Evolutionary conservation across 2,797 vertebrate genomes (phyloP), one percentile per base, ranked within the genome.

Genomic region (Tamandua tetradactyla): DNA sequence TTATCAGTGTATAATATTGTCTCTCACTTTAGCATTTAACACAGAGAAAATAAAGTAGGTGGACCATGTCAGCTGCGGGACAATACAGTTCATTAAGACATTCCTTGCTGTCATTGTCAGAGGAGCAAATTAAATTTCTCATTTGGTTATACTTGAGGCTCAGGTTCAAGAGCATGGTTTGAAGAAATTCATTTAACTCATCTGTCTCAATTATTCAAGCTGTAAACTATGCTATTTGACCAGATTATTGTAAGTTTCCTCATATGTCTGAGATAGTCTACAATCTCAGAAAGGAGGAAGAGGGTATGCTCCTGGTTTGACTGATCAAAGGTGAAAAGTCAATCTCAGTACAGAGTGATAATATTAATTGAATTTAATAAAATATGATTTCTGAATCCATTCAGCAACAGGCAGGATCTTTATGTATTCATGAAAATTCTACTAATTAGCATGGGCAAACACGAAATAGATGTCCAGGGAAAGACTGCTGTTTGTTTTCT

Each of bases 291-390:
- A n/a, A n/a, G n/a, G n/a, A n/a, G n/a, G n/a, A n/a, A 89, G 30
- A 66, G 4, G 15, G 4, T 40, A 1, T 55, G 35, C 11, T 86
- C 49, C 79, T 84, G 42, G 47, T 89, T 93, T 89, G 74, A 32
- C 64, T 92, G 61, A 74, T 88, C 95, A 94, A 47, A 96, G 7
- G 40, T 79, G 7, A 13, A 61, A 35, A 80, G 47, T 87, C 52
- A 78, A 42, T 86, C 22, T 32, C 22, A 93, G 91, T 96, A 82
- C 62, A 64, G 47, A 95, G 85, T 92, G 79, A 62, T 94, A 95
- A 18, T 98, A 98, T 98, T 98, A 97, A 93, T 95, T 96, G 93
- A 97, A 95, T 64, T 97, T 98, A 97, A 98, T 97, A 95, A 97
- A 96, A 96, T 97, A 93, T 96, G 88, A 96, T 92, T 93, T 94